Base-by-base conservation (phyloP, 2,797 vertebrate species). In the Crenuchus spilurus region DNA sequence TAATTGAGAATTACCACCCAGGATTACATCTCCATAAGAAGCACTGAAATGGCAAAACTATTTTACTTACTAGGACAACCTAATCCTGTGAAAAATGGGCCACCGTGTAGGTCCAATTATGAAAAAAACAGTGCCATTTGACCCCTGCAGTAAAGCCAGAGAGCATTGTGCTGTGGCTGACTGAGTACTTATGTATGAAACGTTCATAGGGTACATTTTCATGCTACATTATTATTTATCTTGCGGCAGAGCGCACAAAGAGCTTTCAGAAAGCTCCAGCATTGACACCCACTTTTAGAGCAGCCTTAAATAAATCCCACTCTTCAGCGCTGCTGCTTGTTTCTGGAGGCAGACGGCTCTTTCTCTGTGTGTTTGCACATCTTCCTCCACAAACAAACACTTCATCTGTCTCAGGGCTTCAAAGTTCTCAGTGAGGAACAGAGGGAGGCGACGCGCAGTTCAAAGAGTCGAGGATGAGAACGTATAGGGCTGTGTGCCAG, bases 371-470 rank as follows among this genome's bases (percentile, higher is more conserved):
- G 65, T 71, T 75, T 82, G 73, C 74, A 80, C 64, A 76, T 79
- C 62, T 65, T 63, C 72, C 74, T 76, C 74, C 48, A 76, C 74
- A 79, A 83, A 82, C 82, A 82, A 80, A 64, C 74, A 69, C 78
- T 80, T 80, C 80, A 80, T 74, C 66, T 77, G 63, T 75, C 77
- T 77, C 51, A 46, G 46, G 33, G 74, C 69, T 80, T 83, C 80
- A 75, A 80, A 80, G 78, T 72, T 82, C 70, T 70, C 67, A 2
- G 55, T 65, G 51, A 75, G 74, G 78, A 75, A 58, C 42, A 75
- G 67, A 44, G 22, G 55, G 54, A 44, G 37, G 46, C 66, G 28
- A 63, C 57, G 66, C 57, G 5, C 46, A 76, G 80, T 82, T 85
- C 78, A 83, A 82, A 85, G 82, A 73, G 80, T 42, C 66, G 61